Evolutionary conservation across 2,888 invertebrate genomes (phyloP).

Genomic region (Nymphalis c-album): DNA sequence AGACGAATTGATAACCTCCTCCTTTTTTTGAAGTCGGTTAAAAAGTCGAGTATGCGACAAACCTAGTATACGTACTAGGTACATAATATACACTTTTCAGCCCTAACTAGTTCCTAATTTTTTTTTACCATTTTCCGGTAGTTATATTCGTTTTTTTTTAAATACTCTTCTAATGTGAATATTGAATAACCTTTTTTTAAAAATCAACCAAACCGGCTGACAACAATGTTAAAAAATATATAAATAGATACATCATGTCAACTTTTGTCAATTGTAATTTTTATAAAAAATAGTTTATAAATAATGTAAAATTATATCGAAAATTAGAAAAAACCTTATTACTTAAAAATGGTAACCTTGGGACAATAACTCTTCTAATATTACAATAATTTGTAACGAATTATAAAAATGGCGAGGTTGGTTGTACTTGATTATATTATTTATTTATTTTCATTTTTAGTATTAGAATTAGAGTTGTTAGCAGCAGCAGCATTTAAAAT

Average conservation of each 20-base stretch:
- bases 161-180: no score
- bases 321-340: constrained; percentile 16
- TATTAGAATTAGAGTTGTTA: no score
- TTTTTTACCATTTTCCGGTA: no score
- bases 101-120: no score
- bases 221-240: constrained; percentile 4
- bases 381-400: constrained; percentile 7
- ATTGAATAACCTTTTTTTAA: background rate
- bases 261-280: constrained; percentile 4
- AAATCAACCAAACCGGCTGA: constrained; percentile 3
- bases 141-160: no score
- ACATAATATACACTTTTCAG: no score
- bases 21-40: no score
- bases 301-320: constrained; percentile 27
- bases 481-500: no score
- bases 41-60: no score
- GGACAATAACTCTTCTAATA: constrained; percentile 20
- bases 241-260: constrained; percentile 15
- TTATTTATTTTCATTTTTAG: no score
- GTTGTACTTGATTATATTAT: constrained; percentile 19
- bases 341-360: constrained; percentile 30
- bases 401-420: constrained; percentile 33
- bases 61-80: no score
- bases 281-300: constrained; percentile 19
- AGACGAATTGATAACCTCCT: no score